A percentile compares a stretch with the other conserved stretches of the same genome.
Evolutionary conservation across 2,888 invertebrate species (phyloP).

Genomic region (Seira ritae): DNA sequence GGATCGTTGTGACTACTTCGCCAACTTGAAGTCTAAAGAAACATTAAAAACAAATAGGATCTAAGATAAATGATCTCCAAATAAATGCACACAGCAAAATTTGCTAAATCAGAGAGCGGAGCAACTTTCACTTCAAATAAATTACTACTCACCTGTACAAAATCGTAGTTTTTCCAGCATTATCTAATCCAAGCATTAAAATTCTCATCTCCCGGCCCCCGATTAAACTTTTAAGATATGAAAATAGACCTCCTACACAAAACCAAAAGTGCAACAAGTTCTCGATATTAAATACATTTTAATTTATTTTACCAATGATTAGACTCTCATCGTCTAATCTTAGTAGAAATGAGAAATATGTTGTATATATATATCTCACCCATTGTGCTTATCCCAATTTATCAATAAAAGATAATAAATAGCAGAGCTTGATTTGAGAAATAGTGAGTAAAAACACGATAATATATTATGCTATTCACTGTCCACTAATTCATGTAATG

Average conservation of each 20-base stretch:
- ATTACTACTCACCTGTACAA: constrained; percentile 83
- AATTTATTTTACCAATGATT: too few species aligned
- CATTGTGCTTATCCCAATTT: background rate
- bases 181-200: constrained; percentile 97
- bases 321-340: too few species aligned
- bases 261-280: background rate
- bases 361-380: background rate
- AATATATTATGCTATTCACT: background rate
- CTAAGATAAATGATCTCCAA: too few species aligned
- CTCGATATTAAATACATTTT: too few species aligned
- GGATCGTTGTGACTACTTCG: constrained; percentile 97
- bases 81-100: too few species aligned
- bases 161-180: constrained; percentile 99
- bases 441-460: too few species aligned
- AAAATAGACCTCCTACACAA: constrained; percentile 92
- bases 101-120: too few species aligned
- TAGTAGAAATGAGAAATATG: too few species aligned
- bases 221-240: constrained; percentile 96
- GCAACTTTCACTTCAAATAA: too few species aligned
- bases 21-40: constrained; percentile 90
- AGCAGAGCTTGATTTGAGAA: background rate
- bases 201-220: constrained; percentile 99
- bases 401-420: background rate
- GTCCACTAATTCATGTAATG: too few species aligned
- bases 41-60: too few species aligned